Percentiles rank a stretch among this genome's conserved stretches.
phyloP scores from a whole-genome alignment of 35 echinoderm and acorn worm genomes.

The Heliocidaris erythrogramma region DNA sequence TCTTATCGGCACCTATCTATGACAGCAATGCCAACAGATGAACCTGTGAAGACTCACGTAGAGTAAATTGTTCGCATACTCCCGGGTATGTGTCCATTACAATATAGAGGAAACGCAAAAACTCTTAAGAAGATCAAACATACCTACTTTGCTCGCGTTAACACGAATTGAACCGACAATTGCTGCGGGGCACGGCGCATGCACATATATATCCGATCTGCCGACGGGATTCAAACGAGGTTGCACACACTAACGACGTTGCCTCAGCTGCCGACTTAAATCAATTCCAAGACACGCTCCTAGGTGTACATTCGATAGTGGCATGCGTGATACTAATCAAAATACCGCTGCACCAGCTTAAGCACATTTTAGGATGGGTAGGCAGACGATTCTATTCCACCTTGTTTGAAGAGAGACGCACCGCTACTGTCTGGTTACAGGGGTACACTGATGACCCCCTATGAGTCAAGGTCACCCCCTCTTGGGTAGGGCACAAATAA shows the following conservation, averaged over 20 bases:
- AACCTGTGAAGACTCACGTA: not conserved
- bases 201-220: constrained; percentile 16
- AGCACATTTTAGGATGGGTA: constrained; percentile 22
- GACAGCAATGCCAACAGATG: not conserved
- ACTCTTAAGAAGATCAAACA: constrained; percentile 17
- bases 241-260: constrained; percentile 23
- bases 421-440: not conserved
- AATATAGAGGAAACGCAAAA: not conserved
- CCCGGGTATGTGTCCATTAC: not conserved
- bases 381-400: not conserved
- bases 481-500: not conserved
- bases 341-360: constrained; percentile 15
- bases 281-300: constrained; percentile 28
- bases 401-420: not conserved
- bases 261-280: constrained; percentile 1
- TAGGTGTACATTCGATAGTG: constrained; percentile 24
- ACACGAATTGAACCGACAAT: constrained; percentile 16
- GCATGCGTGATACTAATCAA: constrained; percentile 40
- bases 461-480: not conserved
- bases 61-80: not conserved
- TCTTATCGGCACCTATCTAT: constrained; percentile 10
- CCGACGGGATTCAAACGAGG: not conserved
- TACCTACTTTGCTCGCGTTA: not conserved
- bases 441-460: not conserved
- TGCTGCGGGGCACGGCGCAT: constrained; percentile 4